phyloP scores from a whole-genome alignment of 64 coral and sea anemone genomes.

The Orbicella faveolata region DNA sequence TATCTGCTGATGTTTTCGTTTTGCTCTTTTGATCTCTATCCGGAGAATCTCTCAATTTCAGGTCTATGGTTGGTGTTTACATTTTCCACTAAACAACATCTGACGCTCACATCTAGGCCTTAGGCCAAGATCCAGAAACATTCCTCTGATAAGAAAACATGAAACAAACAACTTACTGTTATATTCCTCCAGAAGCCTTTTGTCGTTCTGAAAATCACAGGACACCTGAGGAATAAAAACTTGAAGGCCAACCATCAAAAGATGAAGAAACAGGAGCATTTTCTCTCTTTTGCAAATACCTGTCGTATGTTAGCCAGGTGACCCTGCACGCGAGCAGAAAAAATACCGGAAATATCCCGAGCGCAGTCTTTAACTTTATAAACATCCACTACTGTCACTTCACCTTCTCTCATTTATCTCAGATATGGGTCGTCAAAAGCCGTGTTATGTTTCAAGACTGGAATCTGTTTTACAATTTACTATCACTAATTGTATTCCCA shows the following conservation, averaged over 20 bases:
- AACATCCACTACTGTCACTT: not conserved
- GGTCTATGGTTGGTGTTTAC: not conserved
- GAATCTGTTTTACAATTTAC: not conserved
- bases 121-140: not conserved
- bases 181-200: conserved; percentile 6
- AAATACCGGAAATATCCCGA: not conserved
- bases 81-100: not conserved
- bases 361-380: not conserved
- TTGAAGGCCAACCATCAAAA: not conserved
- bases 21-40: not conserved
- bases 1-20: too few species aligned
- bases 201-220: not conserved
- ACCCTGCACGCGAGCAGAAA: not conserved
- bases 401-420: not conserved
- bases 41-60: not conserved
- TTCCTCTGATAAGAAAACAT: not conserved
- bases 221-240: not conserved
- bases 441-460: conserved; percentile 11
- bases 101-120: not conserved
- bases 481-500: not conserved
- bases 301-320: not conserved
- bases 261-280: not conserved
- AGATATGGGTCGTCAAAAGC: not conserved
- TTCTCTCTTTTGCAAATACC: not conserved
- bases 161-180: not conserved